These are phyloP conservation scores for Glyptemys insculpta DNA, from an alignment of 2,797 vertebrate species.

Conservation along the genomic window DNA sequence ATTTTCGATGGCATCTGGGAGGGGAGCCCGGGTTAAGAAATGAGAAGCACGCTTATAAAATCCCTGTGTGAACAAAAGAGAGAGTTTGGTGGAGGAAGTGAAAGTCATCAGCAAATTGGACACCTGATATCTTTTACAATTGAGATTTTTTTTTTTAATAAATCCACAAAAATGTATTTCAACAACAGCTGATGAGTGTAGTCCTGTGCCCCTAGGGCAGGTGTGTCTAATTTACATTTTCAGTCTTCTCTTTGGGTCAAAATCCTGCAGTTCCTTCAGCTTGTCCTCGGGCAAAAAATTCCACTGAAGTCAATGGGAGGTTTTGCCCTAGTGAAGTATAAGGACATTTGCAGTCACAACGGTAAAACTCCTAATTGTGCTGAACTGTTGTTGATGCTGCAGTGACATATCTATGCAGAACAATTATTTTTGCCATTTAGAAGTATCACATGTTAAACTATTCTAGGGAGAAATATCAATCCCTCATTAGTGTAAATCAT, in stretches of 20 bases:
- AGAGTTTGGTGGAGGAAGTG: background rate
- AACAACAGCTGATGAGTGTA: conserved; percentile 41
- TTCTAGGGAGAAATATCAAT: conserved; percentile 66
- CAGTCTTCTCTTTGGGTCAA: conserved; percentile 50
- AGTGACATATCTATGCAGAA: conserved; percentile 60
- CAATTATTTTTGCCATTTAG: conserved; percentile 74
- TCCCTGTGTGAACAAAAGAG: conserved; percentile 50
- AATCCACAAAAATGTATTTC: conserved; percentile 54
- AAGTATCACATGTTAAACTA: conserved; percentile 71
- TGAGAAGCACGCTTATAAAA: conserved; percentile 57
- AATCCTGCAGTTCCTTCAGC: conserved; percentile 24
- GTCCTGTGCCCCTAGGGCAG: conserved; percentile 28
- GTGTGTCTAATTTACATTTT: conserved; percentile 58
- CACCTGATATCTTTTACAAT: conserved; percentile 63
- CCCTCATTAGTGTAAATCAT: conserved; percentile 77
- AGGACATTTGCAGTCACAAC: conserved; percentile 57
- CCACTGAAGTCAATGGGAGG: conserved; percentile 8
- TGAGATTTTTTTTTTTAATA: conserved; percentile 58
- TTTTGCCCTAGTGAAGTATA: conserved; percentile 44
- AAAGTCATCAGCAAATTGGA: conserved; percentile 39
- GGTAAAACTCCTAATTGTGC: conserved; percentile 57
- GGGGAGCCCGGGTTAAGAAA: conserved; percentile 67
- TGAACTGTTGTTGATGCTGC: conserved; percentile 58
- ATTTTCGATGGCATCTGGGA: conserved; percentile 65
- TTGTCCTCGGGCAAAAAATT: conserved; percentile 11